phyloP scores from a whole-genome alignment of 2,888 invertebrate genomes.

The Empis livida region DNA sequence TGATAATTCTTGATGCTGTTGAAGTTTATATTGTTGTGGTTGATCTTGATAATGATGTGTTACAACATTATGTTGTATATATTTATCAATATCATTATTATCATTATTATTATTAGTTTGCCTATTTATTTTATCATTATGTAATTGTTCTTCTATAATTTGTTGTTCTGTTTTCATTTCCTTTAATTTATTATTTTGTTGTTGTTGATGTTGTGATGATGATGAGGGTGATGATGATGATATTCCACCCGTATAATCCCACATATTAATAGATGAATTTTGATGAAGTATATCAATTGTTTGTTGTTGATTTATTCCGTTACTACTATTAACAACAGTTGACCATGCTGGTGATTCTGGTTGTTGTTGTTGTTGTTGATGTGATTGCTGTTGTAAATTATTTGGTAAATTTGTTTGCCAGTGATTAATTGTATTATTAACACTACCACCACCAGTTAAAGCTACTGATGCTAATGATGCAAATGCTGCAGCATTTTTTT shows the following conservation, averaged over 20 bases:
- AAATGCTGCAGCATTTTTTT: constrained; percentile 12
- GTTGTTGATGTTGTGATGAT: too few species aligned
- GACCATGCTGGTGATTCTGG: neutral
- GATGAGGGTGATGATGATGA: too few species aligned
- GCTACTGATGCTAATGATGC: constrained; percentile 3
- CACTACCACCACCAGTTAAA: neutral
- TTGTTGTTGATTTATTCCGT: neutral
- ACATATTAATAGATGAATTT: constrained; percentile 3
- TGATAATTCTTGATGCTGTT: neutral
- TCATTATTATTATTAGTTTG: neutral
- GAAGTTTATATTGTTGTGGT: neutral
- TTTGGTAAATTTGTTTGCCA: neutral
- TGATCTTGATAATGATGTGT: neutral
- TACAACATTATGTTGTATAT: too few species aligned
- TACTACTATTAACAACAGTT: neutral
- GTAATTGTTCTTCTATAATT: constrained; percentile 11
- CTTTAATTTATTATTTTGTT: neutral
- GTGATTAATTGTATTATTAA: too few species aligned
- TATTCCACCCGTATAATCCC: constrained; percentile 3
- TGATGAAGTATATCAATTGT: neutral
- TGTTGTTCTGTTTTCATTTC: constrained; percentile 14
- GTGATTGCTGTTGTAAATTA: neutral
- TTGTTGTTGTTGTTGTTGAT: neutral
- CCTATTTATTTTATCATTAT: neutral
- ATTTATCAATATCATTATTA: neutral